These are phyloP conservation scores for Planococcus citri DNA, from an alignment of 1,140 invertebrate species.

Conservation along the genomic window DNA sequence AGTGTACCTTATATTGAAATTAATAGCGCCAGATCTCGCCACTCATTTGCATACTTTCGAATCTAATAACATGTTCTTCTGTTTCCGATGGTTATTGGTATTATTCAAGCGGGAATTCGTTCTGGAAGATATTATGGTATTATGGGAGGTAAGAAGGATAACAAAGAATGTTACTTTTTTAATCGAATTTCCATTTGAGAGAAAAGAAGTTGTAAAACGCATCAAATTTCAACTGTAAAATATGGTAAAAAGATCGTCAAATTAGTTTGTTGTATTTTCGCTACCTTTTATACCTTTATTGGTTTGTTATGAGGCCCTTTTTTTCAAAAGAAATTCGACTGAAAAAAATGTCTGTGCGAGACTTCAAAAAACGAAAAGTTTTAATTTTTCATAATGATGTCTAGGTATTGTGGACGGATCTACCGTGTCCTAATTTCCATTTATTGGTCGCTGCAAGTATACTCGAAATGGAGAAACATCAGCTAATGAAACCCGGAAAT, in stretches of 20 bases:
- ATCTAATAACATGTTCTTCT: slow-evolving; percentile 97
- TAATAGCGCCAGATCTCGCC: slow-evolving; percentile 71
- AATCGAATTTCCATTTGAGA: background rate
- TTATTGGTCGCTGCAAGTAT: slow-evolving; percentile 81
- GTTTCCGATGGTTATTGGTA: slow-evolving; percentile 84
- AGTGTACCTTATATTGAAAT: slow-evolving; percentile 64
- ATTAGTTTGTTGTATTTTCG: too few relatives aligned
- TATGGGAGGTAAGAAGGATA: slow-evolving; percentile 35
- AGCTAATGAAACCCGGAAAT: slow-evolving; percentile 77
- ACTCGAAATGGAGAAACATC: slow-evolving; percentile 71
- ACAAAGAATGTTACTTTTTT: background rate
- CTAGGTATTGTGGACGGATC: slow-evolving; percentile 77
- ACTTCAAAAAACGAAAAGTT: background rate
- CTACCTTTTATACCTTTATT: too few relatives aligned
- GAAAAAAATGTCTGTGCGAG: background rate
- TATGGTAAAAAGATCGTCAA: too few relatives aligned
- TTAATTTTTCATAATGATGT: background rate
- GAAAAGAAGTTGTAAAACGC: background rate
- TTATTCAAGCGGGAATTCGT: slow-evolving; percentile 72
- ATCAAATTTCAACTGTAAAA: too few relatives aligned
- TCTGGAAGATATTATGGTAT: slow-evolving; percentile 53
- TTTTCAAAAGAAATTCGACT: too few relatives aligned
- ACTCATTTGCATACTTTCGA: slow-evolving; percentile 81
- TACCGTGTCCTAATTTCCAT: slow-evolving; percentile 90
- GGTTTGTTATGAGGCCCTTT: too few relatives aligned